Percentiles rank a stretch among this genome's conserved stretches.
Evolutionary conservation across 2,888 invertebrate species (phyloP).

Genomic region (Autographa pulchrina): DNA sequence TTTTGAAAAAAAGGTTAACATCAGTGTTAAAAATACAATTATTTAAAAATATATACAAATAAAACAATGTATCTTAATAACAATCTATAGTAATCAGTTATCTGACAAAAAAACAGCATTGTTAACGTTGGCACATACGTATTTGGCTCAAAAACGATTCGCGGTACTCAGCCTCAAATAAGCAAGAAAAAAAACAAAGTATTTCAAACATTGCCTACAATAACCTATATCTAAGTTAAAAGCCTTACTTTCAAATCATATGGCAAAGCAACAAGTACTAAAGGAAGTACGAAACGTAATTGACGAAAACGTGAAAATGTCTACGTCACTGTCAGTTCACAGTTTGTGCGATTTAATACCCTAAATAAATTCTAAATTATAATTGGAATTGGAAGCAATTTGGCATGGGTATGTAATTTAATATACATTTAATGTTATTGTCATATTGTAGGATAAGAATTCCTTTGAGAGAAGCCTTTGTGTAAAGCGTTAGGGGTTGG

Average conservation of each 20-base stretch:
- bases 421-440: neutral
- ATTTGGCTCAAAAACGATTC: too few relatives aligned
- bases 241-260: neutral
- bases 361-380: neutral
- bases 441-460: neutral
- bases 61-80: too few relatives aligned
- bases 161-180: too few relatives aligned
- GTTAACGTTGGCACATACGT: too few relatives aligned
- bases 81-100: too few relatives aligned
- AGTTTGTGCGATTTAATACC: neutral
- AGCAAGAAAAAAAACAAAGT: neutral
- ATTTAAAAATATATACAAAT: too few relatives aligned
- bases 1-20: too few relatives aligned
- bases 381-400: neutral
- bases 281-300: conserved; percentile 3
- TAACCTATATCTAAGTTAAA: too few relatives aligned
- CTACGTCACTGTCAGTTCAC: neutral
- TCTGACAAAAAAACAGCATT: too few relatives aligned
- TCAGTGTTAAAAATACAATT: too few relatives aligned
- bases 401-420: neutral
- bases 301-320: neutral
- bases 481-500: neutral
- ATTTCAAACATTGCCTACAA: neutral
- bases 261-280: neutral
- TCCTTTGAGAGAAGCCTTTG: neutral